Conservation (phyloP, 2,113 vertebrate species). For the Ammospiza caudacuta region DNA sequence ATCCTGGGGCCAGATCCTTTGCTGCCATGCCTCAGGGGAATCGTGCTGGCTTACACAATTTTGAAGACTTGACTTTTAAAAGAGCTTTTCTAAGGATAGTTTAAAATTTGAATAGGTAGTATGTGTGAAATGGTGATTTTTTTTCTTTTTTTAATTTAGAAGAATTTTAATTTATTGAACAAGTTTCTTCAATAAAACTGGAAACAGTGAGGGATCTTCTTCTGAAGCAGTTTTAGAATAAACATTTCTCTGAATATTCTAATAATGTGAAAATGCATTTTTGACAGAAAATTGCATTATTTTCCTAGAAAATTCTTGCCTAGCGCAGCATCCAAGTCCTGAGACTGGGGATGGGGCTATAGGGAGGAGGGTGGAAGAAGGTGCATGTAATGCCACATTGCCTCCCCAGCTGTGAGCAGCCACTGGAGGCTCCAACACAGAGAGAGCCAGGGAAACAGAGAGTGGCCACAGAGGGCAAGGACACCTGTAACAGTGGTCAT, state of each 20-base stretch:
- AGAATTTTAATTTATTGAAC: background rate
- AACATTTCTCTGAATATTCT: background rate
- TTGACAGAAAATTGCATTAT: background rate
- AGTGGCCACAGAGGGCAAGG: background rate
- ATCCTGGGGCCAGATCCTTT: background rate
- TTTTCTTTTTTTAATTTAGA: background rate
- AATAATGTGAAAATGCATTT: background rate
- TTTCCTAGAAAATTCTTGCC: background rate
- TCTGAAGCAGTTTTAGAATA: background rate
- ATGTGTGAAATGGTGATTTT: background rate
- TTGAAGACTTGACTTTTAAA: background rate
- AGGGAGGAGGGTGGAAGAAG: background rate
- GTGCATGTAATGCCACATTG: background rate
- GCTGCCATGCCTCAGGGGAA: background rate
- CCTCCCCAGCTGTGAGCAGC: background rate
- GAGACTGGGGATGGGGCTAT: background rate
- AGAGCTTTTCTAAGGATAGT: background rate
- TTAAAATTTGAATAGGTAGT: background rate
- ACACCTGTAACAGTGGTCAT: fast-evolving
- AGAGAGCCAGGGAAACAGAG: background rate
- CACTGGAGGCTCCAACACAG: fast-evolving
- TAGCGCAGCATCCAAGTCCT: background rate
- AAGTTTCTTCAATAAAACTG: background rate
- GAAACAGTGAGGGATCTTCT: background rate
- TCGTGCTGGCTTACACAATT: background rate